Evolutionary conservation across 2,113 vertebrate species (phyloP).

Genomic region (Siniperca knerii): DNA sequence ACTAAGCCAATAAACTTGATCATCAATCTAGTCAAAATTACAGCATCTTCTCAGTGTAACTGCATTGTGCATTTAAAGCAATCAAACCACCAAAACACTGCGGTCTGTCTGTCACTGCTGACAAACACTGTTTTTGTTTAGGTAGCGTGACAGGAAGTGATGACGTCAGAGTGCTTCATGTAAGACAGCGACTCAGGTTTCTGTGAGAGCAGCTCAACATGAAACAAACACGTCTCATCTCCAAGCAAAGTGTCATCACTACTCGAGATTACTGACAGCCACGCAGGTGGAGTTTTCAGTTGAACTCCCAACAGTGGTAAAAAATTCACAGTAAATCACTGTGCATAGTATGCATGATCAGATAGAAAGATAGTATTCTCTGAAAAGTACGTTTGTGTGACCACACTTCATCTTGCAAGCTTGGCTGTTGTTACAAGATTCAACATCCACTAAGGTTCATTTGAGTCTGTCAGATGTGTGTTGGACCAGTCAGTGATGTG

Average conservation of each 20-base stretch:
- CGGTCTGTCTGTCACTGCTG: slow-evolving; percentile 20
- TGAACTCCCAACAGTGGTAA: neutral
- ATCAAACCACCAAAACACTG: slow-evolving; percentile 37
- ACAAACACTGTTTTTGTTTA: slow-evolving; percentile 40
- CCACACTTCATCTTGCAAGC: neutral
- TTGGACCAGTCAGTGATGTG: rapidly evolving
- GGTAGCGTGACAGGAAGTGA: slow-evolving; percentile 61
- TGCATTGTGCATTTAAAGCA: slow-evolving; percentile 4
- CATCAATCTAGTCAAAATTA: neutral
- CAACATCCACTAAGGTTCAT: neutral
- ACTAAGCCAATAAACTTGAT: neutral
- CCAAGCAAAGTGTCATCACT: neutral
- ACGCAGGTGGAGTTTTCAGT: neutral
- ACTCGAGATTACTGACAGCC: neutral
- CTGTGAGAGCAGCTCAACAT: neutral
- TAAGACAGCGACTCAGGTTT: slow-evolving; percentile 2
- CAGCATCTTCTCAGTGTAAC: neutral
- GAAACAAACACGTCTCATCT: slow-evolving; percentile 50
- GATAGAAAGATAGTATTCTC: neutral
- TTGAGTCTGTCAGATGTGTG: neutral
- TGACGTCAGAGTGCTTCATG: slow-evolving; percentile 52
- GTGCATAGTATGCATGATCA: neutral
- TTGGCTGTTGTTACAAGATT: neutral
- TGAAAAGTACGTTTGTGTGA: neutral
- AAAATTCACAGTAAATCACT: neutral